These are phyloP conservation scores for Karalla daura DNA, from an alignment of 2,797 vertebrate genomes.

Conservation along the genomic window DNA sequence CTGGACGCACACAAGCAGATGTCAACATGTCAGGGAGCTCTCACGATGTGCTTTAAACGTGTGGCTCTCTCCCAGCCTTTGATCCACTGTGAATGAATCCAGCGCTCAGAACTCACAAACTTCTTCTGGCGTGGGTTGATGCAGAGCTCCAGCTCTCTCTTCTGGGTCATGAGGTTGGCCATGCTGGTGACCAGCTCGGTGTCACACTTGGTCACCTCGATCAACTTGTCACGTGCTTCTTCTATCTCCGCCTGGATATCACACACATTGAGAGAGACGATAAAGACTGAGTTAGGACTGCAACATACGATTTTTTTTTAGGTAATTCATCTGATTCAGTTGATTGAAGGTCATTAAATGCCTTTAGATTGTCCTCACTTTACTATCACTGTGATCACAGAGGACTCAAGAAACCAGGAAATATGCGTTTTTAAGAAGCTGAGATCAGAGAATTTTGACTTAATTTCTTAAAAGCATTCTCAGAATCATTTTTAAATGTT, in stretches of 20 bases:
- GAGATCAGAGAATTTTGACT: too few relatives aligned
- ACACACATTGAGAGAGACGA: slow-evolving; percentile 7
- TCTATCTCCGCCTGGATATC: slow-evolving; percentile 81
- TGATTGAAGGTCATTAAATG: too few relatives aligned
- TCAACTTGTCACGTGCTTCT: slow-evolving; percentile 74
- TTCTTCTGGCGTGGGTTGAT: slow-evolving; percentile 81
- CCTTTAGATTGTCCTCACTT: too few relatives aligned
- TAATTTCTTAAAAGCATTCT: too few relatives aligned
- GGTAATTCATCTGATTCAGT: too few relatives aligned
- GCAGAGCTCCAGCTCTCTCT: slow-evolving; percentile 82
- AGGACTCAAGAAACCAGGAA: too few relatives aligned
- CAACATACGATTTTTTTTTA: too few relatives aligned
- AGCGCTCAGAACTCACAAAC: slow-evolving; percentile 72
- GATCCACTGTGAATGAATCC: background rate
- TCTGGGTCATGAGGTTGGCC: slow-evolving; percentile 80
- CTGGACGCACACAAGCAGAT: slow-evolving; percentile 65
- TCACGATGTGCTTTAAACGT: background rate
- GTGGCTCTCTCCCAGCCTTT: background rate
- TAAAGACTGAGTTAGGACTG: too few relatives aligned
- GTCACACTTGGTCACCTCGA: slow-evolving; percentile 83
- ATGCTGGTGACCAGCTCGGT: slow-evolving; percentile 81
- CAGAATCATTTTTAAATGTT: too few relatives aligned
- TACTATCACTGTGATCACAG: too few relatives aligned
- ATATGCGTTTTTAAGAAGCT: too few relatives aligned
- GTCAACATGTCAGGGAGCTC: too few relatives aligned